Base-by-base conservation (phyloP, 2,113 vertebrate genomes). In the Eublepharis macularius region DNA sequence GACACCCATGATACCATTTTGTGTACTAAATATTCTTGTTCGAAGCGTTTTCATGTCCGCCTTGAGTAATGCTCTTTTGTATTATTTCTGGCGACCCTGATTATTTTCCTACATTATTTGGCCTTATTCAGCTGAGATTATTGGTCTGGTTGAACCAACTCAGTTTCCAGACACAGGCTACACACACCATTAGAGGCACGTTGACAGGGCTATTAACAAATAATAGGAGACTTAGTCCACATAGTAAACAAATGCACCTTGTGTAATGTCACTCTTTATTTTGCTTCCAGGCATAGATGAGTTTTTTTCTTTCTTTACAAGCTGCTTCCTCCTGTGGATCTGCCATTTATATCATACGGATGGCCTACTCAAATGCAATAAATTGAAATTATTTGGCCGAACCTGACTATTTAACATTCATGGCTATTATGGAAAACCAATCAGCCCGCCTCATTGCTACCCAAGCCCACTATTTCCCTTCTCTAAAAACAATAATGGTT, bases 331-430 rank as follows among this genome's bases (percentile, higher is more conserved):
- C 80, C 73, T 73, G 77, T 41, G 14, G 49, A 65, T 81, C 70
- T 75, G 81, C 54, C 72, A 83, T 63, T 65, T 75, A 70, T 77
- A 91, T 83, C 88, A 92, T 84, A 88, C 92, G 93, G 47, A 0
- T 93, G 90, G 92, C 83, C 83, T 82, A 87, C 90, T 89, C 81
- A 92, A 88, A 81, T 80, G 87, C 90, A 92, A 94, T 94, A 94
- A 92, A 94, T 92, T 93, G 87, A 90, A 68, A 73, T 91, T 90
- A 91, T 93, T 88, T 90, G 82, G 90, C 84, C 82, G 84, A 90
- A 84, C 86, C 88, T 83, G 91, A 92, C 86, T 86, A 82, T 70
- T 82, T 65, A 90, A 63, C 39, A 32, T 76, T 68, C 70, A 76
- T 82, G 76, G 76, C 88, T 92, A 89, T 88, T 86, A 92, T 2